Evolutionary conservation across 2,888 invertebrate species (phyloP).

Genomic region (Aleiodes testaceus): DNA sequence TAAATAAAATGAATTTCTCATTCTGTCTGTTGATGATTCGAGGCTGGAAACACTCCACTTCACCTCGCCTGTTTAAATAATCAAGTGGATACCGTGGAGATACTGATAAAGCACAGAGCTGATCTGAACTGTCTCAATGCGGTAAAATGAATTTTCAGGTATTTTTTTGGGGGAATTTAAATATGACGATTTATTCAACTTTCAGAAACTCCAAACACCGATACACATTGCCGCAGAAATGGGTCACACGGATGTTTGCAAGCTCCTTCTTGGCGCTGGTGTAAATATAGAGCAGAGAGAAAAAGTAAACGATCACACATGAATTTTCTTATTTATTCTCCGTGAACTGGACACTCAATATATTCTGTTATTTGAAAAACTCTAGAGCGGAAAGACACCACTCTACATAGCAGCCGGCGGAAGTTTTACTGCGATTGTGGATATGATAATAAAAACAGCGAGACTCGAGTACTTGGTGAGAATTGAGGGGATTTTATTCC

Average conservation of each 20-base stretch:
- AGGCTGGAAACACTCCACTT: constrained; percentile 83
- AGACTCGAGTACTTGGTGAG: constrained; percentile 80
- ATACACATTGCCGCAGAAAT: constrained; percentile 86
- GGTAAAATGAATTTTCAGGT: constrained; percentile 76
- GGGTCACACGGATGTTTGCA: constrained; percentile 80
- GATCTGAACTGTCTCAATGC: constrained; percentile 83
- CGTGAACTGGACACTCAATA: constrained; percentile 11
- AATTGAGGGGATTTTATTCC: constrained; percentile 7
- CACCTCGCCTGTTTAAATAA: constrained; percentile 85
- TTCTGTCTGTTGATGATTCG: constrained; percentile 46
- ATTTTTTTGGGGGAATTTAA: too few species aligned
- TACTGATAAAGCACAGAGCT: constrained; percentile 81
- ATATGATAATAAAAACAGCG: constrained; percentile 86
- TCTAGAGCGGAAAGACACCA: constrained; percentile 80
- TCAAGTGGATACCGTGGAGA: constrained; percentile 80
- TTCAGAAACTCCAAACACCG: constrained; percentile 82
- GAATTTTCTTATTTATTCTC: background rate
- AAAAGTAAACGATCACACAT: constrained; percentile 68
- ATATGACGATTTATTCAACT: too few species aligned
- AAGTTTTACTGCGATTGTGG: constrained; percentile 88
- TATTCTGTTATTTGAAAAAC: constrained; percentile 40
- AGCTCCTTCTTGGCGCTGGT: constrained; percentile 77
- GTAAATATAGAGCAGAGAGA: constrained; percentile 80
- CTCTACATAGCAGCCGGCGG: constrained; percentile 86
- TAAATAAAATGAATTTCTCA: background rate